phyloP scores from a whole-genome alignment of 2,888 invertebrate species.

The Epistrophella euchroma region DNA sequence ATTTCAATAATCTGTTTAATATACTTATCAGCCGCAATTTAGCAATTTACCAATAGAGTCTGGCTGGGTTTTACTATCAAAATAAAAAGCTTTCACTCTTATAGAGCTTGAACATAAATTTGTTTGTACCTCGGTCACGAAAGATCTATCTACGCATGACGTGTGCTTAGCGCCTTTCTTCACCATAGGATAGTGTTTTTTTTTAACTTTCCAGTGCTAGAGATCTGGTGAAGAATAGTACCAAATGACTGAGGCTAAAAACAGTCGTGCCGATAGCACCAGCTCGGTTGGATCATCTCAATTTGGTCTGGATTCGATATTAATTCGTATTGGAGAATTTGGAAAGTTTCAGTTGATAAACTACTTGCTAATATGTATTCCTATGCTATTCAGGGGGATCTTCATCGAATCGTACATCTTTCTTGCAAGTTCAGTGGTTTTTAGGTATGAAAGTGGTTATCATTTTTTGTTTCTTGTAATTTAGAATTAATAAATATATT shows the following conservation, averaged over 20 bases:
- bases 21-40: not conserved
- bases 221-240: not conserved
- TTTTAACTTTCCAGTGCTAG: not conserved
- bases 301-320: conserved; percentile 78
- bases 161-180: not conserved
- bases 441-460: conserved; percentile 85
- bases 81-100: not conserved
- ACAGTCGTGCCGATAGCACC: conserved; percentile 17
- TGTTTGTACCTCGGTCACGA: not conserved
- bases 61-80: not conserved
- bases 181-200: not conserved
- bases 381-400: conserved; percentile 87
- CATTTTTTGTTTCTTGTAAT: not conserved
- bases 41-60: not conserved
- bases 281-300: conserved; percentile 17
- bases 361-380: conserved; percentile 86
- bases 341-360: conserved; percentile 87
- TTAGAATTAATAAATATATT: conserved; percentile 48
- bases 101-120: not conserved
- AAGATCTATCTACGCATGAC: not conserved
- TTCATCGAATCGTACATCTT: conserved; percentile 88
- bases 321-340: conserved; percentile 85
- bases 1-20: not conserved
- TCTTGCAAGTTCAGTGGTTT: conserved; percentile 87
- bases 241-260: conserved; percentile 10